phyloP scores from a whole-genome alignment of 2,888 invertebrate genomes.

The Hololepta plana region DNA sequence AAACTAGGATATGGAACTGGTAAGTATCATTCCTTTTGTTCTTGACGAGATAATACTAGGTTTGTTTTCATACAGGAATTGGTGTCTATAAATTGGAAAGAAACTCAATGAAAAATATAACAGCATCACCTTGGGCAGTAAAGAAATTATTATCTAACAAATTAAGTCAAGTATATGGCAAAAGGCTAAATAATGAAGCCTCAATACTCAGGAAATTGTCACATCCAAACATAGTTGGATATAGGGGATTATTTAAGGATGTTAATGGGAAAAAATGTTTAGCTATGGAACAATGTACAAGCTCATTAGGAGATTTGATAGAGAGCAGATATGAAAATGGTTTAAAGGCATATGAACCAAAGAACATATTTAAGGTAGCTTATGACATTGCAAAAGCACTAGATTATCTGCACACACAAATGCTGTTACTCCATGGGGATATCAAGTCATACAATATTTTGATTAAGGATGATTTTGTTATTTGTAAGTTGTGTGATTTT shows the following conservation, averaged over 20 bases:
- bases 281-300: slow-evolving; percentile 62
- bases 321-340: slow-evolving; percentile 42
- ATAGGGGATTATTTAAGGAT: slow-evolving; percentile 35
- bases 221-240: slow-evolving; percentile 75
- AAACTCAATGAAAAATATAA: slow-evolving; percentile 45
- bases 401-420: slow-evolving; percentile 57
- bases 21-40: slow-evolving; percentile 16
- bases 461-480: slow-evolving; percentile 30
- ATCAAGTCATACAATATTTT: slow-evolving; percentile 70
- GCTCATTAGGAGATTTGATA: slow-evolving; percentile 55
- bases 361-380: slow-evolving; percentile 45
- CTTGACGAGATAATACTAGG: slow-evolving; percentile 1
- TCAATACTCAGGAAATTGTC: slow-evolving; percentile 45
- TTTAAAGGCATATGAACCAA: slow-evolving; percentile 36
- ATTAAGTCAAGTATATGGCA: slow-evolving; percentile 38
- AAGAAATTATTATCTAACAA: too few relatives aligned
- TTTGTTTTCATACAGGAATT: slow-evolving; percentile 35
- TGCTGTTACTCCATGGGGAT: slow-evolving; percentile 60
- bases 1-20: slow-evolving; percentile 63
- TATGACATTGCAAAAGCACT: slow-evolving; percentile 50
- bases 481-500: slow-evolving; percentile 70
- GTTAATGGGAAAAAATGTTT: slow-evolving; percentile 40
- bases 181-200: slow-evolving; percentile 50
- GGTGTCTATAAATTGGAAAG: slow-evolving; percentile 59
- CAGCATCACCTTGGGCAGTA: slow-evolving; percentile 73